Conservation (phyloP, 2,113 vertebrate genomes). For the Passer domesticus region DNA sequence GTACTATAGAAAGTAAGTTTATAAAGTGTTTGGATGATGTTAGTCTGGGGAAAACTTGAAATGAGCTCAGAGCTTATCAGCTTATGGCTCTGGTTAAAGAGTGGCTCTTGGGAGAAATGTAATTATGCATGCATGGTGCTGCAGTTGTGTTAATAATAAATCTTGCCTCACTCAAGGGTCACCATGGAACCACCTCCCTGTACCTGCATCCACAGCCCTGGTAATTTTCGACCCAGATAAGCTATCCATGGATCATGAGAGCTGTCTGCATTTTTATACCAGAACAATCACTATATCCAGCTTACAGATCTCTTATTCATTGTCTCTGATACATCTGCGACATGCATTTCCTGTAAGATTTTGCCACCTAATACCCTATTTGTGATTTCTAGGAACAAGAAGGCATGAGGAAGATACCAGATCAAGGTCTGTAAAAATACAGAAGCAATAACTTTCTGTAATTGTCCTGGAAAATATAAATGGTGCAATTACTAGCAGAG, state of each 20-base stretch:
- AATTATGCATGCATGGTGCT: neutral
- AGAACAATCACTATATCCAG: neutral
- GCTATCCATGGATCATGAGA: neutral
- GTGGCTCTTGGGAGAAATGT: neutral
- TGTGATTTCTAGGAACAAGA: neutral
- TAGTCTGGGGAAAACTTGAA: conserved; percentile 1
- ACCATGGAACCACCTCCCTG: neutral
- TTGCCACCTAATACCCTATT: neutral
- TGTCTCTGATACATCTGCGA: neutral
- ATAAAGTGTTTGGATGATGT: neutral
- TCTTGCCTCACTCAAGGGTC: neutral
- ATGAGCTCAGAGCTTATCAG: neutral
- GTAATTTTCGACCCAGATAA: neutral
- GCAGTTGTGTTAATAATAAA: neutral
- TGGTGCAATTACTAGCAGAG: neutral
- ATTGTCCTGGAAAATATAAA: neutral
- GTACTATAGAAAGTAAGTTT: neutral
- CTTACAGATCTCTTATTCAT: neutral
- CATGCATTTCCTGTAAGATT: neutral
- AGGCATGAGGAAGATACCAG: neutral
- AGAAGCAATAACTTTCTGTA: neutral
- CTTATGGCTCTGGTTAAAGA: neutral
- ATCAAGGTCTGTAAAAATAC: neutral
- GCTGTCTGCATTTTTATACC: neutral
- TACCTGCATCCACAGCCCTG: neutral